Conservation (phyloP, 2,797 vertebrate genomes). For the Xenentodon cancila region DNA sequence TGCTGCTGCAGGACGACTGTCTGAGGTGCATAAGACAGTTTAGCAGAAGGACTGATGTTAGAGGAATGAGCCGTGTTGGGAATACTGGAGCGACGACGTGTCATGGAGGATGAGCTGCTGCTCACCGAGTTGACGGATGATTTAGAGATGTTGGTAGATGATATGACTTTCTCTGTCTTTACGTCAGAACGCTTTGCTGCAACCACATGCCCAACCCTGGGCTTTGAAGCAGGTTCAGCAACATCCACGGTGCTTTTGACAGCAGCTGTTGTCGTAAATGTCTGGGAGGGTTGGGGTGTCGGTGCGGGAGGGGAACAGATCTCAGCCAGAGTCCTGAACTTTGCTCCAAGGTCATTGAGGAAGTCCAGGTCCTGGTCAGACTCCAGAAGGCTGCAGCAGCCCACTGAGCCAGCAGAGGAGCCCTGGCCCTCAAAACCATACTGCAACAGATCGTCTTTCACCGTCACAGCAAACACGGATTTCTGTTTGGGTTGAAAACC, state of each 20-base stretch:
- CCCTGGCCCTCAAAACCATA: slow-evolving; percentile 85
- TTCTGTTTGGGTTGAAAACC: slow-evolving; percentile 80
- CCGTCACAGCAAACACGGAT: slow-evolving; percentile 61
- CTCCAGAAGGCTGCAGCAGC: slow-evolving; percentile 89
- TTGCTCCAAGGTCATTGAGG: slow-evolving; percentile 86
- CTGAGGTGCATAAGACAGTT: slow-evolving; percentile 45
- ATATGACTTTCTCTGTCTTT: slow-evolving; percentile 48
- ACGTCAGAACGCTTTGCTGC: slow-evolving; percentile 27
- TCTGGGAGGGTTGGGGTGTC: slow-evolving; percentile 5
- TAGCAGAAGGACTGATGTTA: slow-evolving; percentile 35
- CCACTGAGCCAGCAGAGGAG: slow-evolving; percentile 84
- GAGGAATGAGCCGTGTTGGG: slow-evolving; percentile 36
- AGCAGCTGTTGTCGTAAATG: slow-evolving; percentile 2
- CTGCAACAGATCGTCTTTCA: slow-evolving; percentile 81
- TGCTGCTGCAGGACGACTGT: slow-evolving; percentile 71
- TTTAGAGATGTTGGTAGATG: slow-evolving; percentile 43
- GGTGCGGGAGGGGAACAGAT: slow-evolving; percentile 60
- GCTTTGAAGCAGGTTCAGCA: slow-evolving; percentile 20
- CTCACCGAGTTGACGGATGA: slow-evolving; percentile 39
- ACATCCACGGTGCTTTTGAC: slow-evolving; percentile 35
- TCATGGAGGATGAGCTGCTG: slow-evolving; percentile 3
- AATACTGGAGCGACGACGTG: slow-evolving; percentile 20
- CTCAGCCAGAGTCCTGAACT: slow-evolving; percentile 74
- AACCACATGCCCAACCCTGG: slow-evolving; percentile 37
- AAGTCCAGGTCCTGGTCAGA: slow-evolving; percentile 83